Evolutionary conservation across 1,140 invertebrate genomes (phyloP), one percentile per base, ranked within the genome.

Genomic region (Brachionus rotundiformis): DNA sequence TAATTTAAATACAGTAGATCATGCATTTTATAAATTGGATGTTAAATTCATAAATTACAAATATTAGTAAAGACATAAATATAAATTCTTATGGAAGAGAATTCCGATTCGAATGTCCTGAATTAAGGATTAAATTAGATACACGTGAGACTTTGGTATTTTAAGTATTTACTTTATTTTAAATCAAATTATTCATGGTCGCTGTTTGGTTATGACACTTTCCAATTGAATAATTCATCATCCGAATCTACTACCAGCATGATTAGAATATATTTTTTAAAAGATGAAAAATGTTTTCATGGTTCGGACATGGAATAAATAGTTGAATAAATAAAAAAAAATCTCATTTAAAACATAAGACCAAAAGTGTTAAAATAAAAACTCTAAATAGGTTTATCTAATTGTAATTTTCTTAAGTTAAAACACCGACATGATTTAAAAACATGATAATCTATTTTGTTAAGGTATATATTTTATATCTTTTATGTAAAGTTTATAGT

Each of bases 1-100:
- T 31, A 63, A 33, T 63, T 63, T 31, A 63, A 63, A 63, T 63
- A 63, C 29, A 63, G 25, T 63, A 63, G 61, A 63, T 63, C 61
- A 63, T 63, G 61, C 25, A 63, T 63, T 19, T 54, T 54, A 16
- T 54, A 54, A 54, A 63, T 33, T 29, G 61, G 25, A 63, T 63
- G 61, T n/a, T 63, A 63, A 63, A 16, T 54, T 54, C 47, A 54
- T 54, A 25, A 54, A 54, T 29, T 29, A 63, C 11, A 63, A 27
- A 63, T 33, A 63, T 33, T 29, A 27, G 11, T 33, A 13, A 27
- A 63, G 10, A 27, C 29, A 63, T 63, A 29, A 63, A 63, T 16
- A 54, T 19, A 54, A 23, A 54, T n/a, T 63, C 25, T 63, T 29
- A 5, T 29, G 29, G 29, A 29, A 63, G 61, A 63, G 61, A 63